Evolutionary conservation across 2,797 vertebrate species (phyloP), one percentile per base, ranked within the genome.

Genomic region (Gorsachius magnificus): DNA sequence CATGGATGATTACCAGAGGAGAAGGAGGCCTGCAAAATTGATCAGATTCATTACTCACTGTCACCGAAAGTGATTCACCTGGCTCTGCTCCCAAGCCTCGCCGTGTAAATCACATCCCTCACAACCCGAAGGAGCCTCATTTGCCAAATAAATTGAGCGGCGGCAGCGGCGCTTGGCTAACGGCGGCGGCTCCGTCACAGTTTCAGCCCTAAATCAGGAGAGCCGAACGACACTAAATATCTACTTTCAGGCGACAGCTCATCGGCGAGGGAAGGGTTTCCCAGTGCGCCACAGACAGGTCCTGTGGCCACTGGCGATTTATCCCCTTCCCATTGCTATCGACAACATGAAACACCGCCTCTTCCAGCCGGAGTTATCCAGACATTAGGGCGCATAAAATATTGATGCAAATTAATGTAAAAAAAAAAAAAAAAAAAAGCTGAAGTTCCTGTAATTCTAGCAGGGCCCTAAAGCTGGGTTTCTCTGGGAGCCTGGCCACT

Each of bases 11-110:
- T 82, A 76, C 56, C 63, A 83, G 84, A 57, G 58, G 56, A 89
- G 53, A 54, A 31, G 60, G 38, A 83, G 24, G 14, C 48, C 21
- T 3, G 8, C 50, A 41, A 38, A 74, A 85, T 25, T 36, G 56
- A 74, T 64, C 7, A 20, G 64, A 72, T 56, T 46, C 75, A 77
- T 91, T 89, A 58, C 75, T 94, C 90, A 31, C 35, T 89, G 86
- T 36, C 87, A 54, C 46, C 33, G 79, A 15, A 65, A 70, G 77
- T 64, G 2, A 69, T 45, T 89, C 83, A 33, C 83, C 83, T 65
- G 78, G 83, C 69, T 91, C 56, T 57, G 53, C 68, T 95, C 83
- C 75, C 87, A 29, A 35, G 45, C 78, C 50, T 80, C 46, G 46
- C 51, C 2, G 0, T 33, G 69, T 65, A 83, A 61, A 90, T 71